Percentiles rank a stretch among this genome's conserved stretches.
Conservation (phyloP, 2,797 vertebrate species). For the Darevskia nairensis region DNA sequence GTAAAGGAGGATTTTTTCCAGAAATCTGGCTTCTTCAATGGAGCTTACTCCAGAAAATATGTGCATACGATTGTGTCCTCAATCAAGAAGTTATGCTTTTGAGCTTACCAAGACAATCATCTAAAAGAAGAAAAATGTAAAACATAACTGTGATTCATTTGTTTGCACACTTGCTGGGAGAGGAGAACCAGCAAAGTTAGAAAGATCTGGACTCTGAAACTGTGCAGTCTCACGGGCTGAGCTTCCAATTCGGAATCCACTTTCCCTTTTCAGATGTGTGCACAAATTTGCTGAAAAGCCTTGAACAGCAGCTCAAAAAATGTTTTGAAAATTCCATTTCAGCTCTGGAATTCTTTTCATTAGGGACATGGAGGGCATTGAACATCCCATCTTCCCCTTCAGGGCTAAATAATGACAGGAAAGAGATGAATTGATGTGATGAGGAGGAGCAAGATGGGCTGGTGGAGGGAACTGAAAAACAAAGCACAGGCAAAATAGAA, state of each 20-base stretch:
- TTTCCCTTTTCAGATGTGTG: not conserved
- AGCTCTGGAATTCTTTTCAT: not conserved
- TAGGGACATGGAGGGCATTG: not conserved
- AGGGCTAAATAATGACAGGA: not conserved
- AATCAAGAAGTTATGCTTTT: not conserved
- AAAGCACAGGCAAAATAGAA: not conserved
- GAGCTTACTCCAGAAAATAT: not conserved
- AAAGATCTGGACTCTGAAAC: too few species aligned
- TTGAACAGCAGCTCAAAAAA: not conserved
- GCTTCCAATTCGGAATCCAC: not conserved
- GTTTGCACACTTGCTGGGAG: not conserved
- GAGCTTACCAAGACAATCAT: not conserved
- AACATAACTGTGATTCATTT: not conserved
- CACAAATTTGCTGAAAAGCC: not conserved
- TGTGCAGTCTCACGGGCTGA: too few species aligned
- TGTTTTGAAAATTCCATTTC: constrained; percentile 11
- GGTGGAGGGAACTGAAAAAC: not conserved
- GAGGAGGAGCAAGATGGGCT: not conserved
- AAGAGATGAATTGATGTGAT: not conserved
- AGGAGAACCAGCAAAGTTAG: too few species aligned
- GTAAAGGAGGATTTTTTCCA: not conserved
- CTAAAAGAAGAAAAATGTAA: not conserved
- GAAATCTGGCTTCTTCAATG: not conserved
- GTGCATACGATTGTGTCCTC: not conserved
- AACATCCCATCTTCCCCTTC: not conserved